Evolutionary conservation across 92 coral and sea anemone genomes (phyloP), one percentile per base, ranked within the genome.

Genomic region (Heliopora coerulea): DNA sequence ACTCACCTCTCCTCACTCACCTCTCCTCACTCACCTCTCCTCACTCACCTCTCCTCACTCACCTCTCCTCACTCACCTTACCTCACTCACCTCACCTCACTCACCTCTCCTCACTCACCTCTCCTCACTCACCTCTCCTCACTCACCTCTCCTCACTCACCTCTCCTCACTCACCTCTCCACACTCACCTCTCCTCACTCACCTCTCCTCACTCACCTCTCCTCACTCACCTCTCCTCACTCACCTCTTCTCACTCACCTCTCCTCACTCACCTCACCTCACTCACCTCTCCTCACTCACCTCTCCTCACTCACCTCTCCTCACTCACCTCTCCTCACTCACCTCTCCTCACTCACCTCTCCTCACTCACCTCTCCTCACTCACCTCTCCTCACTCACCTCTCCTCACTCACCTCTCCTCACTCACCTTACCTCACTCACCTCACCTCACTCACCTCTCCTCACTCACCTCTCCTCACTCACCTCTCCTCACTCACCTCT

Each of bases 401-500:
- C 58, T 5, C 58, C 17, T 50, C 58, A 50, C 58, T 50, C 58
- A 50, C 58, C 58, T 50, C 58, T 5, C 20, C n/a, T 50, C 58
- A 50, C 58, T 50, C 58, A 50, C 58, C 58, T 50, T n/a, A 5
- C 58, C 58, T 50, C 58, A 50, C 58, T 23, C 58, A 50, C 58
- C 26, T 50, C 58, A 5, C 58, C 58, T 50, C n/a, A n/a, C n/a
- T n/a, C n/a, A n/a, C n/a, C n/a, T n/a, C n/a, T n/a, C n/a, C n/a
- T n/a, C n/a, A n/a, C n/a, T n/a, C n/a, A n/a, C n/a, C n/a, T n/a
- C n/a, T 18, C 49, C 18, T 18, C 9, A 6, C 58, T 50, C 58
- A 50, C 58, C 26, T 50, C 58, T 5, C 58, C 17, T 50, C 58
- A 50, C 58, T 50, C 58, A 50, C 58, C 58, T 50, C 58, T 5